These are phyloP conservation scores for Hydropsyche betteni DNA, from an alignment of 2,888 invertebrate species.

Conservation along the genomic window DNA sequence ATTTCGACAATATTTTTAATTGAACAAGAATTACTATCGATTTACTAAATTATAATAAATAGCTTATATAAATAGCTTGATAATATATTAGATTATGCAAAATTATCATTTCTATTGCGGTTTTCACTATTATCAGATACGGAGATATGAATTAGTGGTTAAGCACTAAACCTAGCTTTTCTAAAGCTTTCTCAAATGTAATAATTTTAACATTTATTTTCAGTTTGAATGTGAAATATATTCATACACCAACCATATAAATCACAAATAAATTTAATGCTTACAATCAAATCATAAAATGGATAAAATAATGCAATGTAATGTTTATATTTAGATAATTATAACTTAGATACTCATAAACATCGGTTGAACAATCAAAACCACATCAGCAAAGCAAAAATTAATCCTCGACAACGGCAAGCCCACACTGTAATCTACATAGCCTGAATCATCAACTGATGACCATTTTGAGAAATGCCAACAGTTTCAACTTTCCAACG, in stretches of 20 bases:
- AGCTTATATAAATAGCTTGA: too few species aligned
- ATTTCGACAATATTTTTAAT: too few species aligned
- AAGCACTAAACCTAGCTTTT: not conserved
- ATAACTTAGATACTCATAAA: too few species aligned
- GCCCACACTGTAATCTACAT: conserved; percentile 27
- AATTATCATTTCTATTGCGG: too few species aligned
- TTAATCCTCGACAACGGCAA: not conserved
- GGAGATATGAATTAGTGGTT: conserved; percentile 13
- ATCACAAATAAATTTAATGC: too few species aligned
- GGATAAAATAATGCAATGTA: not conserved
- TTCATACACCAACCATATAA: too few species aligned
- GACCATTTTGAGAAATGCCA: conserved; percentile 33
- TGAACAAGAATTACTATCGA: too few species aligned
- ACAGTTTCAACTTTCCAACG: not conserved
- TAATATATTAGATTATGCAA: too few species aligned
- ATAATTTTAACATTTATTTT: not conserved
- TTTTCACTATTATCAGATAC: not conserved
- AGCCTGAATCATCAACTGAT: conserved; percentile 26
- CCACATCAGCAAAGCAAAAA: too few species aligned
- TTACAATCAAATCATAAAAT: too few species aligned
- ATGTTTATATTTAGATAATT: not conserved
- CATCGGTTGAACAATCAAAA: too few species aligned
- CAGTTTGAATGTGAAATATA: not conserved
- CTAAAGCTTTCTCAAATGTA: not conserved
- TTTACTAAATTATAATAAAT: too few species aligned